phyloP scores from a whole-genome alignment of 2,113 vertebrate species.

The Epinephelus fuscoguttatus region DNA sequence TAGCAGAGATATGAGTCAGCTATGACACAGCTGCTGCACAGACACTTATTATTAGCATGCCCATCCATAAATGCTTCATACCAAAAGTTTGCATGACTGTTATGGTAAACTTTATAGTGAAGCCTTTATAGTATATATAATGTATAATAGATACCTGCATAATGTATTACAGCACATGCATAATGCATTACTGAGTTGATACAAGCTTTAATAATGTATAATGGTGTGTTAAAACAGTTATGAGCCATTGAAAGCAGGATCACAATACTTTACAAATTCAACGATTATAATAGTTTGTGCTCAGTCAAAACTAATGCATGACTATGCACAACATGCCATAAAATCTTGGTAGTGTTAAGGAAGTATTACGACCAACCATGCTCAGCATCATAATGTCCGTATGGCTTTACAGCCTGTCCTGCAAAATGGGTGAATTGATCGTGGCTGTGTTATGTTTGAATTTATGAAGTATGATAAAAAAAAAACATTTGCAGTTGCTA shows the following conservation, averaged over 20 bases:
- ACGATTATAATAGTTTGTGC: not conserved
- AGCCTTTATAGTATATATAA: not conserved
- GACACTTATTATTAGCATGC: not conserved
- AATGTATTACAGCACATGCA: conserved; percentile 3
- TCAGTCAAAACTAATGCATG: not conserved
- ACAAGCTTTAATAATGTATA: conserved; percentile 11
- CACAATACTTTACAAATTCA: not conserved
- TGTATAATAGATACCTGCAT: not conserved
- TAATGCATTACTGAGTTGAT: not conserved
- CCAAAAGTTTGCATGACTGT: not conserved
- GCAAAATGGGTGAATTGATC: not conserved
- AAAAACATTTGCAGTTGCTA: not conserved
- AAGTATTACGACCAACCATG: not conserved
- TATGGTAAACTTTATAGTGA: not conserved
- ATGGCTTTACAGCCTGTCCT: not conserved
- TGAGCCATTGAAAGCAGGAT: not conserved
- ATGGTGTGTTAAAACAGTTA: conserved; percentile 3
- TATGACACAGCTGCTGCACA: not conserved
- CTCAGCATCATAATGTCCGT: not conserved
- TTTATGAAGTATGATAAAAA: conserved; percentile 10
- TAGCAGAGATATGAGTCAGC: not conserved
- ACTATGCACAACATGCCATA: conserved; percentile 1
- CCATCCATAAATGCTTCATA: conserved; percentile 7
- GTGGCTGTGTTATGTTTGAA: conserved; percentile 8
- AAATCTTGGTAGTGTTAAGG: not conserved